Conservation (phyloP, 2,888 invertebrate genomes). For the Thera britannica region DNA sequence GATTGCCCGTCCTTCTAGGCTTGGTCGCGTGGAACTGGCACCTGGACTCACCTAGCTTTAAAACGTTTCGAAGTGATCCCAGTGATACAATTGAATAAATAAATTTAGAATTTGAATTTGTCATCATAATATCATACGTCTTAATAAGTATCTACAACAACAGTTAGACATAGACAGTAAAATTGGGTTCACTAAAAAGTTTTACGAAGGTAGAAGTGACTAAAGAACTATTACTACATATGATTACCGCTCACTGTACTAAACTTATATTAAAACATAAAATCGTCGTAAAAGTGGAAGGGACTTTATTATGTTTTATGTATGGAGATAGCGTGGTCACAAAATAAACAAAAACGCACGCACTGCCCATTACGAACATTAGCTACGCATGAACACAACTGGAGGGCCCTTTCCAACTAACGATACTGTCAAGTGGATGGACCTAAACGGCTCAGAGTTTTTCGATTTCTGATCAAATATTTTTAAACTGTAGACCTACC, state of each 20-base stretch:
- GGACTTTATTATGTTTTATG: conserved; percentile 41
- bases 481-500: too few relatives aligned
- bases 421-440: conserved; percentile 11
- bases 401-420: conserved; percentile 15
- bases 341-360: conserved; percentile 42
- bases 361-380: conserved; percentile 44
- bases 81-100: too few relatives aligned
- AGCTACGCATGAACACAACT: conserved; percentile 51
- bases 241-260: conserved; percentile 35
- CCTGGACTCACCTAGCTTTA: too few relatives aligned
- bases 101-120: too few relatives aligned
- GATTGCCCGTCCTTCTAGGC: too few relatives aligned
- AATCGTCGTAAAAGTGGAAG: conserved; percentile 42
- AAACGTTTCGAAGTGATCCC: too few relatives aligned
- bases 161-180: neutral
- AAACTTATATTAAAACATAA: conserved; percentile 44
- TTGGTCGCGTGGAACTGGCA: too few relatives aligned
- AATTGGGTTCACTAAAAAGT: neutral
- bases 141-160: too few relatives aligned
- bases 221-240: conserved; percentile 29
- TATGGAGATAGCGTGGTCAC: conserved; percentile 35
- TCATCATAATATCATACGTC: too few relatives aligned
- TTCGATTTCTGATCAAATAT: too few relatives aligned
- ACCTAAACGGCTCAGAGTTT: neutral
- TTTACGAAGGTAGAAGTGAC: neutral